A percentile compares a stretch with the other conserved stretches of the same genome.
Evolutionary conservation across 2,797 vertebrate species (phyloP).

Genomic region (Meriones psammophilus): DNA sequence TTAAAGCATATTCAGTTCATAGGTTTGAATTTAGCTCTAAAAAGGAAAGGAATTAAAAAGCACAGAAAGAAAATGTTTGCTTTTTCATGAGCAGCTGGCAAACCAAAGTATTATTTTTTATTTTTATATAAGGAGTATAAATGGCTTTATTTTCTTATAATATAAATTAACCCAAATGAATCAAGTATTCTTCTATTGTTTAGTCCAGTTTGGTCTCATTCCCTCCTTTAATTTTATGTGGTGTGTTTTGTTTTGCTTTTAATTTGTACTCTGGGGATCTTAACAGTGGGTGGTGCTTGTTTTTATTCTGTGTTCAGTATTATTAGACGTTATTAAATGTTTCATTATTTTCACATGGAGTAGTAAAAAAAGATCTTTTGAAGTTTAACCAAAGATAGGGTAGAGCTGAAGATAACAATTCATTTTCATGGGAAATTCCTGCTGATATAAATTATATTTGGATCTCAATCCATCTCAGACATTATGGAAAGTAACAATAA

Average conservation of each 20-base stretch:
- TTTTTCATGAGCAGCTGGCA: conserved; percentile 49
- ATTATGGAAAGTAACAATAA: conserved; percentile 72
- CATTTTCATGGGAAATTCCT: conserved; percentile 68
- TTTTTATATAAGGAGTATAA: conserved; percentile 15
- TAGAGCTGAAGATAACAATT: conserved; percentile 63
- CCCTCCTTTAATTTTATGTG: conserved; percentile 45
- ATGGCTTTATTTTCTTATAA: conserved; percentile 53
- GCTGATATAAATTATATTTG: conserved; percentile 78
- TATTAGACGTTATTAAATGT: conserved; percentile 75
- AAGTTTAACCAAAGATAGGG: conserved; percentile 66
- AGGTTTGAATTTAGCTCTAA: conserved; percentile 55
- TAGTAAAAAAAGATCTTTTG: conserved; percentile 70
- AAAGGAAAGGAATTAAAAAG: conserved; percentile 57
- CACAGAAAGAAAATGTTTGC: conserved; percentile 17
- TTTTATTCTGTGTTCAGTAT: conserved; percentile 62
- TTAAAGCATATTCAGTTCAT: conserved; percentile 43
- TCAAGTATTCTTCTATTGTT: conserved; percentile 52
- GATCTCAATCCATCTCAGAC: conserved; percentile 68
- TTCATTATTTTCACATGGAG: conserved; percentile 74
- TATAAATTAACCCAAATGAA: conserved; percentile 52
- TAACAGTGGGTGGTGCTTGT: conserved; percentile 61
- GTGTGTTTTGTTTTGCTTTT: conserved; percentile 71
- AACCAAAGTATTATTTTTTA: conserved; percentile 48
- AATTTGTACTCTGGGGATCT: conserved; percentile 58
- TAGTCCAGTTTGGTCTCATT: conserved; percentile 48